phyloP scores from a whole-genome alignment of 2,888 invertebrate genomes.

The Anoncus sp. region DNA sequence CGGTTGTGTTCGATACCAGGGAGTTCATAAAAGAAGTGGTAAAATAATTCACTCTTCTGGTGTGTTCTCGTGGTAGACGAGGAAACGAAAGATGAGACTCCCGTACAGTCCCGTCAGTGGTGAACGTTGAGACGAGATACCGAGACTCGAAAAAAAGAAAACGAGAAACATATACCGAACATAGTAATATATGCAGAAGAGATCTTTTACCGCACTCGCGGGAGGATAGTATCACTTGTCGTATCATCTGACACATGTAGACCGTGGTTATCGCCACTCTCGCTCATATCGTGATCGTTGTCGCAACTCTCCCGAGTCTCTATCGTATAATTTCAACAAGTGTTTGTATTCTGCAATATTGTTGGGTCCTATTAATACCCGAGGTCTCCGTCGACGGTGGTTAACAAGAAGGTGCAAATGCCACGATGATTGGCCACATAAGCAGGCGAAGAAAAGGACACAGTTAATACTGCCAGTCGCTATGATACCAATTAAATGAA shows the following conservation, averaged over 20 bases:
- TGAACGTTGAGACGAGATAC: constrained; percentile 13
- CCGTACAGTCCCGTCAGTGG: constrained; percentile 31
- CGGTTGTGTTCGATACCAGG: no score
- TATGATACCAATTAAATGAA: no score
- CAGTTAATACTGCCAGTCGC: neutral
- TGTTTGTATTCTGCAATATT: neutral
- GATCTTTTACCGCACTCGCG: constrained; percentile 58
- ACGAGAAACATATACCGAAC: constrained; percentile 29
- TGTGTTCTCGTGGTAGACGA: constrained; percentile 38
- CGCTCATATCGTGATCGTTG: constrained; percentile 43
- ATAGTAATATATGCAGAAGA: constrained; percentile 13
- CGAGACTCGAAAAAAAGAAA: constrained; percentile 9
- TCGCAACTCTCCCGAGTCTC: constrained; percentile 22
- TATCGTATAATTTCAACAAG: constrained; percentile 9
- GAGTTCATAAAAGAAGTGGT: no score
- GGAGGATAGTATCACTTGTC: constrained; percentile 43
- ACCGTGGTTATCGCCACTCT: constrained; percentile 67
- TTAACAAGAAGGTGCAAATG: neutral
- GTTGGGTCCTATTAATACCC: neutral
- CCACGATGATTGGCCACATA: neutral
- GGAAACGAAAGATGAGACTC: constrained; percentile 64
- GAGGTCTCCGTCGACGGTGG: neutral
- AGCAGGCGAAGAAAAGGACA: neutral
- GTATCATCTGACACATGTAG: constrained; percentile 64
- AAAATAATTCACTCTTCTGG: constrained; percentile 50